Percentiles rank a stretch among this genome's conserved stretches.
These are phyloP conservation scores for Cerastoderma edule DNA, from an alignment of 2,888 invertebrate genomes.

Conservation along the genomic window DNA sequence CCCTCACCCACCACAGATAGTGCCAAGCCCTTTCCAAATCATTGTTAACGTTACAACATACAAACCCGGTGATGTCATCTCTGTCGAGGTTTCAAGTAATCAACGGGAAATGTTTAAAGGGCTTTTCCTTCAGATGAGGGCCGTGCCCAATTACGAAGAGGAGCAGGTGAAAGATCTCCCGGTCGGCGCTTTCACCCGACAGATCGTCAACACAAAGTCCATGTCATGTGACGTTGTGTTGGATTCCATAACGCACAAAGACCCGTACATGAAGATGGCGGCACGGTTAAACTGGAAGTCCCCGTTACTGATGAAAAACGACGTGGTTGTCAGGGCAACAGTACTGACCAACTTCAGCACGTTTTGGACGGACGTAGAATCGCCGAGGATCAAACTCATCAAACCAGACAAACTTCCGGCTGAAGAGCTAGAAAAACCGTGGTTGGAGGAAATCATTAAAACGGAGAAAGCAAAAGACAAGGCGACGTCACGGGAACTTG, in stretches of 20 bases:
- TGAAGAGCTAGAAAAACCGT: constrained; percentile 46
- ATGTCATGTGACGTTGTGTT: constrained; percentile 36
- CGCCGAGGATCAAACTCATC: constrained; percentile 28
- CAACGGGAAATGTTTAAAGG: constrained; percentile 41
- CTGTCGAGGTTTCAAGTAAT: constrained; percentile 30
- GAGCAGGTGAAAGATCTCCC: constrained; percentile 21
- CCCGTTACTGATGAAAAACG: constrained; percentile 40
- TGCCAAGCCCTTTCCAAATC: constrained; percentile 44
- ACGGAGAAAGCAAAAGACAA: constrained; percentile 35
- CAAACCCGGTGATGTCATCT: constrained; percentile 41
- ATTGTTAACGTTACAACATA: constrained; percentile 36
- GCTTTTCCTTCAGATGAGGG: constrained; percentile 36
- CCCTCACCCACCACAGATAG: constrained; percentile 31
- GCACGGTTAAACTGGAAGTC: constrained; percentile 45
- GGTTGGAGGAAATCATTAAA: constrained; percentile 53
- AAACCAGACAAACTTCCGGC: constrained; percentile 31
- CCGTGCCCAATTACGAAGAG: constrained; percentile 19
- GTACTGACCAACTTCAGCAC: constrained; percentile 45
- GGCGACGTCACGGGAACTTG: constrained; percentile 24
- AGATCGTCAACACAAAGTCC: constrained; percentile 28
- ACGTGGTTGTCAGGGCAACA: constrained; percentile 46
- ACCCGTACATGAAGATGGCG: constrained; percentile 37
- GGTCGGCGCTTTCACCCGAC: constrained; percentile 29
- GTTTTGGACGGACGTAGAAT: constrained; percentile 53
- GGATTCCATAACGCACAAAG: constrained; percentile 45